phyloP scores from a whole-genome alignment of 2,113 vertebrate genomes.

The Calyptommatus sinebrachiatus region DNA sequence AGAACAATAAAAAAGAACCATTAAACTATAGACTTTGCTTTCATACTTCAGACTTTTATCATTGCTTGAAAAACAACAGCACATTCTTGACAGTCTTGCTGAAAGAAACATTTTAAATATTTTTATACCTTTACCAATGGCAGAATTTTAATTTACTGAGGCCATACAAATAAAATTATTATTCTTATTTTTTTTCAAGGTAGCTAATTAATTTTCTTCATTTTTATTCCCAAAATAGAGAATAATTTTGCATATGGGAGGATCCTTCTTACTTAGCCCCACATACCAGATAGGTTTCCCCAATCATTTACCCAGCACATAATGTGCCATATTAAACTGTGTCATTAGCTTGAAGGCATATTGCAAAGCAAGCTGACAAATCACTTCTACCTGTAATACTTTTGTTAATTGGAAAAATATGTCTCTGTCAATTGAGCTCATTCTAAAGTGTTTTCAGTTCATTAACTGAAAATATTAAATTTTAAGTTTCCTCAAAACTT shows the following conservation, averaged over 20 bases:
- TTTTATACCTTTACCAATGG: neutral
- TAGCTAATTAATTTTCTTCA: neutral
- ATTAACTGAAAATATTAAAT: conserved; percentile 54
- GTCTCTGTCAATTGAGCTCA: conserved; percentile 43
- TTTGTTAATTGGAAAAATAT: conserved; percentile 53
- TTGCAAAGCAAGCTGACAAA: conserved; percentile 44
- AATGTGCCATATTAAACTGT: conserved; percentile 33
- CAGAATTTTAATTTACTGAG: conserved; percentile 1
- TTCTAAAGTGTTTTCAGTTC: conserved; percentile 49
- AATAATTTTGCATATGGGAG: conserved; percentile 2
- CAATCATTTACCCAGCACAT: neutral
- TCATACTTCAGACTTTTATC: neutral
- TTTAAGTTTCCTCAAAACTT: conserved; percentile 40
- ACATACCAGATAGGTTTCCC: conserved; percentile 10
- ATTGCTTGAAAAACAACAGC: no score
- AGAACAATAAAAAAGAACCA: neutral
- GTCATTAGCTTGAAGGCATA: conserved; percentile 36
- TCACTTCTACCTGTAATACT: conserved; percentile 42
- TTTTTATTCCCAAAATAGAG: neutral
- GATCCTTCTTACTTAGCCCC: conserved; percentile 28
- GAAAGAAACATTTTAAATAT: neutral
- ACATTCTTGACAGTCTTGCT: no score
- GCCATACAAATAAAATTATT: neutral
- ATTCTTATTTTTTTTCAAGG: conserved; percentile 5
- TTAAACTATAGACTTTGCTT: neutral